A percentile compares a stretch with the other conserved stretches of the same genome.
Evolutionary conservation across 2,888 invertebrate genomes (phyloP).

Genomic region (Folsomia manolachei): DNA sequence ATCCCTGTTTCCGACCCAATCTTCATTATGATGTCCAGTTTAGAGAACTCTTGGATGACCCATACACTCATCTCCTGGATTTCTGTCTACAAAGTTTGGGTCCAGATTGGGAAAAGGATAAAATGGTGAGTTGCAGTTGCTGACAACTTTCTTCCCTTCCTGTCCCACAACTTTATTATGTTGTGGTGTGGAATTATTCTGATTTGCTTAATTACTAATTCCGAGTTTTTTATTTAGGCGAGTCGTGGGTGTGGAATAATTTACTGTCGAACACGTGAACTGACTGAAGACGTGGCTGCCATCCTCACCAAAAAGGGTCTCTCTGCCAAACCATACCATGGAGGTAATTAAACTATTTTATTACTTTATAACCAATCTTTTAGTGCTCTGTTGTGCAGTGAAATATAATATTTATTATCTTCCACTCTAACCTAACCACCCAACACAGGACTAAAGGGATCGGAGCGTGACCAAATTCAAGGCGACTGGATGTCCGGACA

Average conservation of each 20-base stretch:
- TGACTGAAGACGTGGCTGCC: constrained; percentile 78
- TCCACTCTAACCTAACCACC: too few relatives aligned
- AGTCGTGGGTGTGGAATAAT: constrained; percentile 76
- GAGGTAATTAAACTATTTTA: constrained; percentile 62
- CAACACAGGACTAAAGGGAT: constrained; percentile 69
- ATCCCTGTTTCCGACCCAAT: constrained; percentile 86
- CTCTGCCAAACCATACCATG: constrained; percentile 81
- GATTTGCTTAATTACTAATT: neutral
- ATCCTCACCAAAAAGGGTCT: constrained; percentile 72
- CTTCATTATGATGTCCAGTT: constrained; percentile 91
- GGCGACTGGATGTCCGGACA: constrained; percentile 88
- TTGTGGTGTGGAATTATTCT: too few relatives aligned
- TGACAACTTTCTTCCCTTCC: neutral
- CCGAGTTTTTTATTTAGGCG: constrained; percentile 50
- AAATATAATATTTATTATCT: too few relatives aligned
- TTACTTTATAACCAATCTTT: constrained; percentile 24
- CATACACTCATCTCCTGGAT: constrained; percentile 72
- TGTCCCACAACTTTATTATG: too few relatives aligned
- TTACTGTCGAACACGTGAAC: constrained; percentile 90
- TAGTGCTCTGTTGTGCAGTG: neutral
- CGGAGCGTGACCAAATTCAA: constrained; percentile 74
- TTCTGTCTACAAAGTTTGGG: constrained; percentile 70
- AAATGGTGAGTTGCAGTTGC: constrained; percentile 43
- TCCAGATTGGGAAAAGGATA: constrained; percentile 55
- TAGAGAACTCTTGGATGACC: constrained; percentile 78